Evolutionary conservation across 1,140 invertebrate genomes (phyloP).

Genomic region (Caerostris darwini): DNA sequence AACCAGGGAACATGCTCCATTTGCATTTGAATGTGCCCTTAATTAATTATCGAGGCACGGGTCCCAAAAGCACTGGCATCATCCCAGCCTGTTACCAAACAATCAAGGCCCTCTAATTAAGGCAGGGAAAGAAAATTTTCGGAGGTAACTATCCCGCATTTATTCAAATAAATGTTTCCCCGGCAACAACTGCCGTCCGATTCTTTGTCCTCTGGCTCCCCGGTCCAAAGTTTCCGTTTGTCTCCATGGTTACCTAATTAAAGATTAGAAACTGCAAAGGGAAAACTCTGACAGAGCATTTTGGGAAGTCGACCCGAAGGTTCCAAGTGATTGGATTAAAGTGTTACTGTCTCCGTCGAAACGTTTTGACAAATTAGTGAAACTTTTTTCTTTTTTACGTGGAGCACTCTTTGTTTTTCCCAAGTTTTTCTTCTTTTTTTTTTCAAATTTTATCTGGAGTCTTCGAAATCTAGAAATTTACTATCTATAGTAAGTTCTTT

Average conservation of each 20-base stretch:
- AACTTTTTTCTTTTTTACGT: not conserved
- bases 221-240: conserved; percentile 18
- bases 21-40: conserved; percentile 72
- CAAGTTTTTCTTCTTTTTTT: too few relatives aligned
- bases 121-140: conserved; percentile 48
- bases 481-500: too few relatives aligned
- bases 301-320: conserved; percentile 68
- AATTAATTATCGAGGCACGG: conserved; percentile 63
- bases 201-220: conserved; percentile 41
- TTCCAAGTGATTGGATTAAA: conserved; percentile 71
- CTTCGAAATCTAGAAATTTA: too few relatives aligned
- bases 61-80: not conserved
- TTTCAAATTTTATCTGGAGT: not conserved
- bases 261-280: conserved; percentile 73
- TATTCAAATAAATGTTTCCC: conserved; percentile 73
- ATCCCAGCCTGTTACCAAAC: conserved; percentile 62
- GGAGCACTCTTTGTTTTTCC: not conserved
- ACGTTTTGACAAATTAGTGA: conserved; percentile 74
- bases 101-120: conserved; percentile 70
- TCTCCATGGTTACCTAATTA: conserved; percentile 70
- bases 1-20: conserved; percentile 28
- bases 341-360: conserved; percentile 46
- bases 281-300: conserved; percentile 3
- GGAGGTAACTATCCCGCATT: conserved; percentile 59
- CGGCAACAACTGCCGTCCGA: conserved; percentile 55